These are phyloP conservation scores for Drosophila meridiana DNA, from an alignment of 2,888 invertebrate species.

Conservation along the genomic window DNA sequence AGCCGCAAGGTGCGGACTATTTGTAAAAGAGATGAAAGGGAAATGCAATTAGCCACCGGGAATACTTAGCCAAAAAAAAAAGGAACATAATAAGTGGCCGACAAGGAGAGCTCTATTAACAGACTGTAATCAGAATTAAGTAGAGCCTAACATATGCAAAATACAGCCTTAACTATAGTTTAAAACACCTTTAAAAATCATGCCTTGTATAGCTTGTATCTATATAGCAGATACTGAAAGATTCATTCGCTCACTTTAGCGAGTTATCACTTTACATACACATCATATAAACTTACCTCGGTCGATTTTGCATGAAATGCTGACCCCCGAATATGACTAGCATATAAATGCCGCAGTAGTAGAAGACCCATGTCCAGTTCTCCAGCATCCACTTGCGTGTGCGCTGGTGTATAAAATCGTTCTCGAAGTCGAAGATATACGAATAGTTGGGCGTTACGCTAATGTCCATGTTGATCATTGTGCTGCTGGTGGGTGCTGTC, in stretches of 20 bases:
- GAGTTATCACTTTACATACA: background rate
- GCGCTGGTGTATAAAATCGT: constrained; percentile 95
- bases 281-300: constrained; percentile 86
- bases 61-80: background rate
- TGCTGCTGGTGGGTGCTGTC: constrained; percentile 21
- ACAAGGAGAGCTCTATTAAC: background rate
- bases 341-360: constrained; percentile 94
- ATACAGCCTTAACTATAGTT: background rate
- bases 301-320: constrained; percentile 96
- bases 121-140: background rate
- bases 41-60: background rate
- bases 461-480: constrained; percentile 86
- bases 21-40: background rate
- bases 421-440: constrained; percentile 97
- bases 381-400: constrained; percentile 97
- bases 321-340: constrained; percentile 97
- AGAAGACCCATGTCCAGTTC: constrained; percentile 98
- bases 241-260: background rate
- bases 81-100: background rate
- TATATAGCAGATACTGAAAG: background rate
- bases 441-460: constrained; percentile 94
- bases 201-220: background rate
- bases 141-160: background rate
- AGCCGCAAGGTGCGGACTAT: background rate
- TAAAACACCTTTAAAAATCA: background rate